phyloP scores from a whole-genome alignment of 2,797 vertebrate species.

The Xyrichtys novacula region DNA sequence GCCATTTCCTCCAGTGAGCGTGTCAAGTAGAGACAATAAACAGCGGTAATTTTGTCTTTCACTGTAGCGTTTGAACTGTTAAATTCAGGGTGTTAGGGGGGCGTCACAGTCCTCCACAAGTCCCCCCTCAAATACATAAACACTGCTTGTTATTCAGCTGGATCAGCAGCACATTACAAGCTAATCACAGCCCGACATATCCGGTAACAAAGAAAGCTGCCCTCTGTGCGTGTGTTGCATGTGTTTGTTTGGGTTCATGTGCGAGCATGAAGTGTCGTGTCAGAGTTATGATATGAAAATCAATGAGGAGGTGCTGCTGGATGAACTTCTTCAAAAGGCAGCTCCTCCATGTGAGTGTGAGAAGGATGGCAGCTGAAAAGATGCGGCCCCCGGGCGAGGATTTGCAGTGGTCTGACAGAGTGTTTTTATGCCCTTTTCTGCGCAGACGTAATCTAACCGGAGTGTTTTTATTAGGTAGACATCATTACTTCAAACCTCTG shows the following conservation, averaged over 20 bases:
- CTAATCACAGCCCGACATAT: constrained; percentile 62
- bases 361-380: constrained; percentile 54
- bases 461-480: constrained; percentile 25
- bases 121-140: constrained; percentile 65
- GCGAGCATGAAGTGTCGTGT: constrained; percentile 34
- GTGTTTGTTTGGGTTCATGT: constrained; percentile 50
- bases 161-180: constrained; percentile 62
- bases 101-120: constrained; percentile 41
- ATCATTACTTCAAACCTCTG: background rate
- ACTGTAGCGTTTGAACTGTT: constrained; percentile 53
- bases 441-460: constrained; percentile 1
- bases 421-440: constrained; percentile 45
- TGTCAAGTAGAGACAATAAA: constrained; percentile 76
- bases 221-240: constrained; percentile 1
- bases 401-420: constrained; percentile 67
- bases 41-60: constrained; percentile 75
- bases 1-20: constrained; percentile 70
- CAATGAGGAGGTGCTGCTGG: constrained; percentile 30
- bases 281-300: constrained; percentile 32
- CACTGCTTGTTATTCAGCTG: constrained; percentile 80
- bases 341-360: constrained; percentile 44
- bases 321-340: constrained; percentile 54
- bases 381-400: constrained; percentile 57
- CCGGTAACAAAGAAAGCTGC: constrained; percentile 57
- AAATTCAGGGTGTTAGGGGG: constrained; percentile 30